These are phyloP conservation scores for Panonychus citri DNA, from an alignment of 1,140 invertebrate genomes.

Conservation along the genomic window DNA sequence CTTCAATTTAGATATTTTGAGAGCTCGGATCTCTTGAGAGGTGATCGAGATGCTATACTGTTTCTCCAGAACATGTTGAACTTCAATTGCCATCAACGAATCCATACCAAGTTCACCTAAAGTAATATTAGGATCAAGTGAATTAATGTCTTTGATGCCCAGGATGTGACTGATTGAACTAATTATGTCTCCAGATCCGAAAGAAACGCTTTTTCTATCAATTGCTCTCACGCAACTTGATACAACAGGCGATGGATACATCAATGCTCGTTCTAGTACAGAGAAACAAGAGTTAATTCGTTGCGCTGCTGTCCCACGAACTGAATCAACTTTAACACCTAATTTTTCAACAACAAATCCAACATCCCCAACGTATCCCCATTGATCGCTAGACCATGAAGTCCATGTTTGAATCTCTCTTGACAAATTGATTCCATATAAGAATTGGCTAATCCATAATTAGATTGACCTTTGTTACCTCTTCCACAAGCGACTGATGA, in stretches of 20 bases:
- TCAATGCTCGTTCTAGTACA: conserved; percentile 49
- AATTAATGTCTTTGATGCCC: conserved; percentile 50
- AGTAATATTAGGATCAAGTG: conserved; percentile 41
- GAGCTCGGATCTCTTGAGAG: conserved; percentile 7
- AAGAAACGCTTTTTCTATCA: conserved; percentile 27
- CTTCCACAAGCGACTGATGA: conserved; percentile 42
- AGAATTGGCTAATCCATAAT: background rate
- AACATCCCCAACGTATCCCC: conserved; percentile 92
- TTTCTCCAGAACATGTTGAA: conserved; percentile 32
- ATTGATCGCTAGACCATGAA: conserved; percentile 74
- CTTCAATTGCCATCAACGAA: conserved; percentile 87
- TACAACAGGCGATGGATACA: background rate
- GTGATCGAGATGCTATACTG: conserved; percentile 8
- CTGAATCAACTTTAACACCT: conserved; percentile 50
- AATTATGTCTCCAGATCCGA: conserved; percentile 23
- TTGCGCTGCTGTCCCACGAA: conserved; percentile 78
- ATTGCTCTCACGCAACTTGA: conserved; percentile 11
- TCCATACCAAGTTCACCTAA: conserved; percentile 85
- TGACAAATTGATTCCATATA: background rate
- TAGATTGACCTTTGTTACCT: background rate
- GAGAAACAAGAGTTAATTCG: conserved; percentile 61
- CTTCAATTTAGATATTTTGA: conserved; percentile 2
- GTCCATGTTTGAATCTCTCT: conserved; percentile 26
- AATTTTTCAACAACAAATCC: conserved; percentile 49
- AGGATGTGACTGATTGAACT: conserved; percentile 22